Evolutionary conservation across 1,140 invertebrate species (phyloP).

Genomic region (Macrobrachium rosenbergii): DNA sequence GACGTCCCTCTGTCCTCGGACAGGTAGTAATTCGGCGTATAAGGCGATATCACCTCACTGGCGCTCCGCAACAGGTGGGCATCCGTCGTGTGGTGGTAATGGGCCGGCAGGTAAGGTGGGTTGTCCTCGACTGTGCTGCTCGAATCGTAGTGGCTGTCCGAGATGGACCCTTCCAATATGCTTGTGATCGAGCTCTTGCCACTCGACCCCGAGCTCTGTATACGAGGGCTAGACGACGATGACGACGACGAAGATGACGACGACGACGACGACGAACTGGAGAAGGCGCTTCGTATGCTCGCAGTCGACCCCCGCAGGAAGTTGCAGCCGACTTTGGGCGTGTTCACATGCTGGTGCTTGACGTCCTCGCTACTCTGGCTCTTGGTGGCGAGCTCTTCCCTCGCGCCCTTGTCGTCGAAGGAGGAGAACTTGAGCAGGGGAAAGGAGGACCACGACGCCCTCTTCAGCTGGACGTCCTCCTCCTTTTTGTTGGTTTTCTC

Average conservation of each 20-base stretch:
- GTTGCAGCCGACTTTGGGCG: slow-evolving; percentile 32
- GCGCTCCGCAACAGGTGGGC: background rate
- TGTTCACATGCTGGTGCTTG: slow-evolving; percentile 12
- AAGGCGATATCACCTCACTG: background rate
- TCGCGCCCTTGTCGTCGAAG: slow-evolving; percentile 15
- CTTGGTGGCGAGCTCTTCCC: background rate
- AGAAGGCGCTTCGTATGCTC: slow-evolving; percentile 26
- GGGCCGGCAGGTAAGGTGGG: background rate
- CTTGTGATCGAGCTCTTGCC: slow-evolving; percentile 48
- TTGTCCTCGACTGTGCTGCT: slow-evolving; percentile 16
- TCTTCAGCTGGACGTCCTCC: slow-evolving; percentile 43
- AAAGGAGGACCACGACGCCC: slow-evolving; percentile 50
- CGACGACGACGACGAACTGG: slow-evolving; percentile 14
- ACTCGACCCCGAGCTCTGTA: slow-evolving; percentile 37
- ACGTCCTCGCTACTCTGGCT: slow-evolving; percentile 32
- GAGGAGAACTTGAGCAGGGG: slow-evolving; percentile 34
- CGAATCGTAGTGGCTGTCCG: slow-evolving; percentile 31
- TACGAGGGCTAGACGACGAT: slow-evolving; percentile 33
- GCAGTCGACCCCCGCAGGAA: slow-evolving; percentile 39
- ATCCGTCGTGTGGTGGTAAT: background rate
- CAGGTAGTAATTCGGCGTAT: background rate
- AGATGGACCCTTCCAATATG: slow-evolving; percentile 44
- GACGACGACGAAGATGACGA: slow-evolving; percentile 42
- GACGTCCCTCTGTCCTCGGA: background rate
- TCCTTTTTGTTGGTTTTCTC: slow-evolving; percentile 32